Base-by-base conservation (phyloP, 2,113 vertebrate genomes). In the Podarcis raffonei region DNA sequence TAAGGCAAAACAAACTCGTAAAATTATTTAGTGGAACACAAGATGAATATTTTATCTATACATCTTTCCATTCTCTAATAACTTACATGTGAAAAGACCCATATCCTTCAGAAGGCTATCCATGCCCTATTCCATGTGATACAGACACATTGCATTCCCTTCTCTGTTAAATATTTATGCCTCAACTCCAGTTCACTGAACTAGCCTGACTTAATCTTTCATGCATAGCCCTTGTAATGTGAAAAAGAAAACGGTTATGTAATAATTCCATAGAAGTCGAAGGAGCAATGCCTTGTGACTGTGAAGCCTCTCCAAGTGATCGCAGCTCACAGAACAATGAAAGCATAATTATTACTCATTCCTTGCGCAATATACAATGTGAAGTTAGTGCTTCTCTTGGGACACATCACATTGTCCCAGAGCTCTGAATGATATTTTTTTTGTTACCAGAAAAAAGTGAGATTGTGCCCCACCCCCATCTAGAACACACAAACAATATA, bases 151-250 rank as follows among this genome's bases (percentile, higher is more conserved):
- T 5, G 22, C 91, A 81, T 90, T 92, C 89, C 91, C 90, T 3
- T 0, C 57, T 9, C 75, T 86, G 83, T 90, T 92, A 83, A 93
- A 95, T 91, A 93, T 37, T 39, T 30, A 71, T 86, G 39, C 59
- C 77, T 76, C 89, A n/a, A 86, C 90, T 89, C 35, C 88, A 90
- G 27, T 87, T 83, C 83, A 57, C 83, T 92, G 83, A 92, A 80
- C 87, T 95, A 91, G 90, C 62, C 91, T 87, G 86, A 90, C 62
- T 90, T 92, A 88, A 92, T 84, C 72, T 93, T 91, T 77, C 83
- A 93, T 80, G 57, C 32, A 88, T 20, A 83, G 57, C 68, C 86
- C 68, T 90, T 85, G 72, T 86, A 91, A 91, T 68, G 27, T 74
- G 71, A 87, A 92, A 92, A 2, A 39, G 23, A 32, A 74, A 81